These are phyloP conservation scores for Alectoris magna DNA, from an alignment of 2,797 vertebrate genomes.

Conservation along the genomic window DNA sequence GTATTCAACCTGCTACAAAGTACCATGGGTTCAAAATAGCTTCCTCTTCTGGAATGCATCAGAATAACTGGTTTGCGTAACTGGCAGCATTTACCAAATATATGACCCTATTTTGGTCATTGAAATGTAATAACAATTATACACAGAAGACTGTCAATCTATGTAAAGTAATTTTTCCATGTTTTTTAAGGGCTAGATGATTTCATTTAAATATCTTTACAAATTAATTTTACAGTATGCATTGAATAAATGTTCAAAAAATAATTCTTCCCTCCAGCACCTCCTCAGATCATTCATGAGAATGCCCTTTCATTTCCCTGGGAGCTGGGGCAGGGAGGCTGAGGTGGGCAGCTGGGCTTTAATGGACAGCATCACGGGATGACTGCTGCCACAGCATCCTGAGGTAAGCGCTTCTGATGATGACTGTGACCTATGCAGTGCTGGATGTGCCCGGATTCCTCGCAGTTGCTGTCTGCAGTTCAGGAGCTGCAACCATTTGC, in stretches of 20 bases:
- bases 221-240: constrained; percentile 8
- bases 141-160: neutral
- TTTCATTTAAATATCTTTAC: neutral
- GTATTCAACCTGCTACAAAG: neutral
- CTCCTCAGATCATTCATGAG: neutral
- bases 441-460: neutral
- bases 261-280: neutral
- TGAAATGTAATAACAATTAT: neutral
- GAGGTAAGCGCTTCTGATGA: neutral
- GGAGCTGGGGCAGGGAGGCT: neutral
- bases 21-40: neutral
- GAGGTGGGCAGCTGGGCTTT: neutral
- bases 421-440: neutral
- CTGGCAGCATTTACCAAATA: constrained; percentile 26
- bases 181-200: neutral
- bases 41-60: neutral
- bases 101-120: neutral
- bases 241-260: neutral
- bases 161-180: neutral
- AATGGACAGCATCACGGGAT: neutral
- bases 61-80: neutral
- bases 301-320: neutral
- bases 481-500: neutral
- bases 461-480: neutral
- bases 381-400: neutral